Evolutionary conservation across 2,888 invertebrate species (phyloP), one percentile per base, ranked within the genome.

Genomic region (Cryptocephalus moraei): DNA sequence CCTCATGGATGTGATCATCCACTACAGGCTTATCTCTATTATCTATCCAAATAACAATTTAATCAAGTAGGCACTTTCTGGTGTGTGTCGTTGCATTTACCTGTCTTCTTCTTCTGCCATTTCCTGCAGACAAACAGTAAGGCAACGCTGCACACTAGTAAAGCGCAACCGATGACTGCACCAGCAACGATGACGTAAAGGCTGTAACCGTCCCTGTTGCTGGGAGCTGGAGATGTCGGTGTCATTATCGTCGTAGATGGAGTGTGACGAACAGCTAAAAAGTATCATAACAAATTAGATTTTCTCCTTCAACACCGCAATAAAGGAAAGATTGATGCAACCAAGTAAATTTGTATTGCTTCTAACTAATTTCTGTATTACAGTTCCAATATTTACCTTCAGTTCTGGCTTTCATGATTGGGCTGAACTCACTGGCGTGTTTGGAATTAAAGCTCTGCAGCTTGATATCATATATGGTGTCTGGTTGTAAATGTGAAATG

Each of bases 401-500:
- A 1, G 90, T 90, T 63, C 78, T 81, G 44, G 80, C 78, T 42
- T 82, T 79, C 47, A 84, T 74, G 39, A 85, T 83, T 36, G 79
- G 76, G 56, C 88, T 89, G 64, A 91, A 92, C 53, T 90, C 86
- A 0, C 93, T 93, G 1, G 91, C 87, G 0, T 88, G 86, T 45
- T 84, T 85, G 3, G 83, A 79, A 41, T 91, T 92, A 62, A 91
- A 95, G 14, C 91, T 84, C 64, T 91, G 91, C 64, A 95, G 75
- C 66, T 93, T 92, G 61, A 94, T 83, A 63, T 92, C 93, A 66
- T 95, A 95, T 0, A 83, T 79, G 0, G 89, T 91, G 53, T 88
- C 90, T 0, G 91, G 80, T 45, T 79, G 76, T 4, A 95, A 75
- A 66, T 91, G 84, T 1, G 81, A 78, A 33, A 95, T 80, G 31